Evolutionary conservation across 53 echinoderm and acorn worm species (phyloP).

Genomic region (Luidia sarsii): DNA sequence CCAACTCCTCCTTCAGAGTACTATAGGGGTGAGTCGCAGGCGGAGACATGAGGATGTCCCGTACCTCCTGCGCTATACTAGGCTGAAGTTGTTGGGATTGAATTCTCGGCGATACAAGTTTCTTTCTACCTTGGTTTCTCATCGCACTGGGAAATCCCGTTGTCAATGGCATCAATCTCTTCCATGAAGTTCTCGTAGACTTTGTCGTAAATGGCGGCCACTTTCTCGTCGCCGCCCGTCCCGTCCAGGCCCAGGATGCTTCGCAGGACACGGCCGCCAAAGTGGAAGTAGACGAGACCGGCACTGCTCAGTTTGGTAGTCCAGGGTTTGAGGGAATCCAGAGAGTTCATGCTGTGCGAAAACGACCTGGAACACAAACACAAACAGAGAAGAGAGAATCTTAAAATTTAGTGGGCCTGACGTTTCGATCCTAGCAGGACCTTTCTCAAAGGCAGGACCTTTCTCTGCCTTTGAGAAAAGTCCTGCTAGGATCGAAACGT

Average conservation of each 20-base stretch:
- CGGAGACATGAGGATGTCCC: no score
- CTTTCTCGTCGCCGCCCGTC: conserved; percentile 31
- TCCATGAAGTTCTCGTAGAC: conserved; percentile 97
- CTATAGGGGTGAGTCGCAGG: no score
- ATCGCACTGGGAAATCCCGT: conserved; percentile 80
- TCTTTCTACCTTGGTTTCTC: conserved; percentile 90
- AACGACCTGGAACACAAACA: conserved; percentile 63
- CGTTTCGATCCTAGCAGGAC: no score
- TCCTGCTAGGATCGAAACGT: no score
- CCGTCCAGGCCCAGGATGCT: conserved; percentile 55
- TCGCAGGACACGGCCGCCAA: conserved; percentile 57
- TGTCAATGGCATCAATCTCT: conserved; percentile 94
- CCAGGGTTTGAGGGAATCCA: conserved; percentile 70
- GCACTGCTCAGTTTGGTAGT: conserved; percentile 87
- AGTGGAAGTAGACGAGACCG: conserved; percentile 84
- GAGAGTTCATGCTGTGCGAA: conserved; percentile 83
- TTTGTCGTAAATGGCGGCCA: conserved; percentile 76
- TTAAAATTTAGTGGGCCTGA: no score
- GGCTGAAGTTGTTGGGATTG: no score
- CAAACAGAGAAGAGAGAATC: not conserved
- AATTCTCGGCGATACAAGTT: no score
- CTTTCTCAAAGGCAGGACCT: no score
- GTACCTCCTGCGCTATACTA: no score
- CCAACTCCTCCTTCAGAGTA: no score
- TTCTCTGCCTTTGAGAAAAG: no score